phyloP scores from a whole-genome alignment of 2,888 invertebrate genomes.

The Ptychoptera contaminata region DNA sequence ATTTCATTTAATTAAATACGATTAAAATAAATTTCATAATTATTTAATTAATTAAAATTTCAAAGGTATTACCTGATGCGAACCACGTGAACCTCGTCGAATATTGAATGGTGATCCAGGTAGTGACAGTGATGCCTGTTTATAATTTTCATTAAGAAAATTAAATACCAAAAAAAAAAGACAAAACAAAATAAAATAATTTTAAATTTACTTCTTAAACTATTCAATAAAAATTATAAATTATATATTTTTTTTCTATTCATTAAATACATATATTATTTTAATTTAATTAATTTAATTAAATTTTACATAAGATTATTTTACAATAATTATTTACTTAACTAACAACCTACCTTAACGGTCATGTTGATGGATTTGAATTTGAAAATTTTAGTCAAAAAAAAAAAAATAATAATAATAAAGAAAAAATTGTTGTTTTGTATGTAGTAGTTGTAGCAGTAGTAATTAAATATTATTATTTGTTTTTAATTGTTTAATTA shows the following conservation, averaged over 20 bases:
- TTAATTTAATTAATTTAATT: not conserved
- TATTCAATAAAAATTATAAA: no score
- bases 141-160: conserved; percentile 10
- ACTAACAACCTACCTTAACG: not conserved
- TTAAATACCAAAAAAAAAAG: conserved; percentile 8
- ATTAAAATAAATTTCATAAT: no score
- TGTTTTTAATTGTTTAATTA: no score
- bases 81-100: conserved; percentile 77
- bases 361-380: not conserved
- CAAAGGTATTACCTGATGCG: conserved; percentile 45
- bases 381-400: no score
- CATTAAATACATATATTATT: no score
- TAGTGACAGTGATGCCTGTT: conserved; percentile 84
- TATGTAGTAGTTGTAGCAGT: no score
- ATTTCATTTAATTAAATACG: no score
- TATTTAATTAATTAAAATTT: no score
- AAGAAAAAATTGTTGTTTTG: no score
- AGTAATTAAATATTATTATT: no score
- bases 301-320: not conserved
- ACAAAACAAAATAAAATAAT: not conserved
- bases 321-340: not conserved
- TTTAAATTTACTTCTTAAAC: conserved; percentile 6
- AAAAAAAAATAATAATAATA: no score
- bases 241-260: no score
- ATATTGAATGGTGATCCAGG: conserved; percentile 94